Evolutionary conservation across 2,113 vertebrate genomes (phyloP), one percentile per base, ranked within the genome.

Genomic region (Xiphophorus hellerii): DNA sequence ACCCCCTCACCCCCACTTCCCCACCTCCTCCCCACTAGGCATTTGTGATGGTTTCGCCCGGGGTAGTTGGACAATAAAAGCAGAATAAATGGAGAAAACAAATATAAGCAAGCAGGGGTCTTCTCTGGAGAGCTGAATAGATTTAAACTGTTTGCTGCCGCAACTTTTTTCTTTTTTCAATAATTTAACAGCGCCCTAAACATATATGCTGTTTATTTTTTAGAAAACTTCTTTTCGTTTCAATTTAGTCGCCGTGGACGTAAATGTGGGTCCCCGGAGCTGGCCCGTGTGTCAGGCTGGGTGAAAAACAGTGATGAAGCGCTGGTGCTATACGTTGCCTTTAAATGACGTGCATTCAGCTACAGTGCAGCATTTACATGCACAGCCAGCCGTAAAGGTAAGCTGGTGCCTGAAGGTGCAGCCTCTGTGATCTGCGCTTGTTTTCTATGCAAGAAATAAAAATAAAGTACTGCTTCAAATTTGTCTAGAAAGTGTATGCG

Each of bases 21-120:
- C 74, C 71, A 10, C 35, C 35, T 10, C 33, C 69, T 65, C 68
- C 35, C 74, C 78, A 64, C 71, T 39, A 65, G 80, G 77, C 77
- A 80, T 69, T 82, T 76, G 67, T 80, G 82, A 90, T 89, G 88
- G 84, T 88, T 85, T 88, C 77, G 85, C 88, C 86, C 39, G 65
- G 37, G 83, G 85, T 88, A 82, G 74, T 84, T 85, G 63, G 70
- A 90, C 81, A 91, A 89, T 84, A 81, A 90, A 81, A 87, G 87
- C 74, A 78, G 62, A 80, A 63, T 25, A 33, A 80, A 79, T 69
- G 81, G 86, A 65, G 60, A 86, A 87, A 90, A 84, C 74, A 90
- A 84, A 89, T 90, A 88, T 85, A 77, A 85, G 87, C 78, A 85
- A 78, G 77, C 76, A 61, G 65, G 30, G 48, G 73, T 67, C 69